Base-by-base conservation (phyloP, 2,888 invertebrate genomes). In the Zaprionus obscuricornis region DNA sequence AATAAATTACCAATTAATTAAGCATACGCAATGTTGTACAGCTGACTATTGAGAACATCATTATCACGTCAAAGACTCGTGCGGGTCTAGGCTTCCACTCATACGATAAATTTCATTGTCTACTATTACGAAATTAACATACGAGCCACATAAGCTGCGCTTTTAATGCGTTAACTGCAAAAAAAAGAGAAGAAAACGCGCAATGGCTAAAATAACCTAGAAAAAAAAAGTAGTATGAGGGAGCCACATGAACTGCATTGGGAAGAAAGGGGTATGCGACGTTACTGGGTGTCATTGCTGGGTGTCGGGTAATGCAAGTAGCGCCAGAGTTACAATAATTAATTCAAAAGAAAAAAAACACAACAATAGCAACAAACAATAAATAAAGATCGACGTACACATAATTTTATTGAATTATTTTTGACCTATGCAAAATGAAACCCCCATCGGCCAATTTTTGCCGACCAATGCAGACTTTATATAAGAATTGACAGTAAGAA, bases 381-480 rank as follows among this genome's bases (percentile, higher is more conserved):
- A 17, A 42, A 26, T 42, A 26, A 42, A 42, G 11, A 17, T 22
- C 22, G 22, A 37, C 37, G 13, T 22, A 37, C 22, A 22, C 22
- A 37, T 13, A 37, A 1, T 46, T 22, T 24, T 58, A 62, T 47
- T 55, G 40, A 57, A 54, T 43, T 51, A 52, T 75, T 17, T 77
- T 17, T 74, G 74, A 74, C 78, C 83, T 82, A 85, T 82, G 85
- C 85, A 66, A 66, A 66, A 52, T 31, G 37, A 60, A 49, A 36
- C 18, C 22, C 29, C 27, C 13, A n/a, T 11, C 36, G 45, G 45
- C 26, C 13, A 24, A 39, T 65, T 55, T 62, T 39, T 75, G 76
- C 47, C 57, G 56, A 81, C 49, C 54, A 37, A 36, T 47, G 84
- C n/a, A n/a, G n/a, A n/a, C n/a, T n/a, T n/a, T n/a, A n/a, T n/a